phyloP scores from a whole-genome alignment of 2,113 vertebrate genomes.

The Phoxinus phoxinus region DNA sequence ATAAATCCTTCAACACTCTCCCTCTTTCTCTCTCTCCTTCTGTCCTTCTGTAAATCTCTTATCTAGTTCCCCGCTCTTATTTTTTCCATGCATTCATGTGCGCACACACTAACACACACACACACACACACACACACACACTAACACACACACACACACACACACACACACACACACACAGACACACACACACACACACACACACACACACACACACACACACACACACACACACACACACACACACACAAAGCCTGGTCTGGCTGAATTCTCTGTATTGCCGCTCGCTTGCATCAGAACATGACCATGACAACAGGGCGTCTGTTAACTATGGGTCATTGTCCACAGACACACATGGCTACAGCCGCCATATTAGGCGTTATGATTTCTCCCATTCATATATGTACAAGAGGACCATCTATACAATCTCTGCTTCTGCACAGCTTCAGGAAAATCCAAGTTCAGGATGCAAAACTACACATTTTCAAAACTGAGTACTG shows the following conservation, averaged over 20 bases:
- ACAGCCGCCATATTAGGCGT: background rate
- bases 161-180: background rate
- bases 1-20: conserved; percentile 25
- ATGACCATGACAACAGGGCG: background rate
- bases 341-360: background rate
- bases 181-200: background rate
- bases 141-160: background rate
- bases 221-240: background rate
- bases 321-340: background rate
- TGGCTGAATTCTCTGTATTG: background rate
- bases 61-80: background rate
- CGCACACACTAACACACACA: background rate
- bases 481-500: background rate
- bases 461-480: background rate
- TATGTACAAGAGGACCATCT: background rate
- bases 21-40: background rate
- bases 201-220: background rate
- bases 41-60: background rate
- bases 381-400: background rate
- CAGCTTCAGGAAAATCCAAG: background rate
- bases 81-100: background rate
- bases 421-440: background rate
- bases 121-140: background rate
- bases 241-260: background rate
- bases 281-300: conserved; percentile 23